Percentiles rank a stretch among this genome's conserved stretches.
phyloP scores from a whole-genome alignment of 2,113 vertebrate genomes.

The Chionodraco myersi region DNA sequence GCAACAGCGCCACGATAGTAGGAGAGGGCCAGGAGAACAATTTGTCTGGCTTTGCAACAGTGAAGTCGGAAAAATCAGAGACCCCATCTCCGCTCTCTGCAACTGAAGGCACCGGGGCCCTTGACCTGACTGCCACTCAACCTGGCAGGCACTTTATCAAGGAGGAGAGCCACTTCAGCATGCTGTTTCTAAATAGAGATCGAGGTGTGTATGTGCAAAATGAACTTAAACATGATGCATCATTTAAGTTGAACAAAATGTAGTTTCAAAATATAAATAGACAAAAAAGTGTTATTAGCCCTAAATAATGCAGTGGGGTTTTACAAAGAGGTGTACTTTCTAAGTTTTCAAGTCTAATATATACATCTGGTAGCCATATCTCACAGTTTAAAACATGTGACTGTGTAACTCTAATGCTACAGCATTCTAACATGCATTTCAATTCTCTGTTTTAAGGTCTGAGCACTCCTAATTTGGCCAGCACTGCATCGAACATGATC shows the following conservation, averaged over 20 bases:
- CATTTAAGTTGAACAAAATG: too few species aligned
- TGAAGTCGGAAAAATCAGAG: conserved; percentile 97
- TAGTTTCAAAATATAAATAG: too few species aligned
- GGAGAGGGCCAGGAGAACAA: conserved; percentile 88
- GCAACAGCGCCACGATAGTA: conserved; percentile 65
- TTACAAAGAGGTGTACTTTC: too few species aligned
- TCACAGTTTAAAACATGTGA: background rate
- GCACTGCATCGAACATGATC: conserved; percentile 92
- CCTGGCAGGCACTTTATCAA: conserved; percentile 90
- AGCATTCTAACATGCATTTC: conserved; percentile 63
- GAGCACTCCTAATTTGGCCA: conserved; percentile 90
- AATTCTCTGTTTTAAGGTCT: conserved; percentile 89
- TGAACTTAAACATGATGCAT: background rate
- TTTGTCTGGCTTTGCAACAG: conserved; percentile 78
- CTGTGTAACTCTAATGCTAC: background rate
- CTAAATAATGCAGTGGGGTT: too few species aligned
- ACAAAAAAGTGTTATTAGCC: too few species aligned
- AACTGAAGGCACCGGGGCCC: conserved; percentile 90
- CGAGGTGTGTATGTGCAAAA: conserved; percentile 93
- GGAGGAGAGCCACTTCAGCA: conserved; percentile 96
- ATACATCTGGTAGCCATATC: too few species aligned
- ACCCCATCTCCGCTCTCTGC: conserved; percentile 87
- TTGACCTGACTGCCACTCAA: conserved; percentile 95
- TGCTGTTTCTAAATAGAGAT: conserved; percentile 97
- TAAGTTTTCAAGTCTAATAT: too few species aligned